Evolutionary conservation across 2,888 invertebrate genomes (phyloP).

Genomic region (Meta bourneti): DNA sequence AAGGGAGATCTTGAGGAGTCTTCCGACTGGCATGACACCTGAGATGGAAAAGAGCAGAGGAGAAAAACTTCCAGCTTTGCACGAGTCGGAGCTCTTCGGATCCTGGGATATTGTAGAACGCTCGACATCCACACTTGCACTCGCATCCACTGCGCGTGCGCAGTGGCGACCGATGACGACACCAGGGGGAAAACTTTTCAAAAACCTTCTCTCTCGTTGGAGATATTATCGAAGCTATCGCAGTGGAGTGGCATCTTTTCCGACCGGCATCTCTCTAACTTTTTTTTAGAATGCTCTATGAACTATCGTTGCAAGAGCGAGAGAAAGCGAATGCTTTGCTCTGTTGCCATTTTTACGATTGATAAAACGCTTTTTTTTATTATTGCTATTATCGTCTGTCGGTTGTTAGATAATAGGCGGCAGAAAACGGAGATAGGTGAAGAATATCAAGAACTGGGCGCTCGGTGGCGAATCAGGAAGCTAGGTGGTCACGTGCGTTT

Average conservation of each 20-base stretch:
- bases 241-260: conserved; percentile 30
- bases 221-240: conserved; percentile 34
- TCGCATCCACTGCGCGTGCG: conserved; percentile 73
- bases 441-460: conserved; percentile 63
- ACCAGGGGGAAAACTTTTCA: conserved; percentile 36
- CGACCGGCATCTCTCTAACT: not conserved
- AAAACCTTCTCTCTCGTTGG: conserved; percentile 2
- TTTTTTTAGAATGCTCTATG: not conserved
- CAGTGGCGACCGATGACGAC: conserved; percentile 40
- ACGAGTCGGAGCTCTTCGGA: conserved; percentile 50
- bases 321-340: not conserved
- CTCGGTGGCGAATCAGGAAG: conserved; percentile 55
- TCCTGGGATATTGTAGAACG: conserved; percentile 42
- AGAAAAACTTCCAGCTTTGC: conserved; percentile 56
- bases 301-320: not conserved
- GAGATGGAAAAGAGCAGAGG: conserved; percentile 67
- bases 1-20: conserved; percentile 47
- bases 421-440: conserved; percentile 62
- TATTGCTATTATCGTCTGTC: conserved; percentile 30
- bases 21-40: conserved; percentile 75
- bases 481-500: conserved; percentile 36
- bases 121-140: conserved; percentile 56
- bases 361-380: conserved; percentile 33
- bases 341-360: conserved; percentile 41
- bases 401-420: conserved; percentile 55